phyloP scores from a whole-genome alignment of 2,797 vertebrate species.

The Buceros bicornis region DNA sequence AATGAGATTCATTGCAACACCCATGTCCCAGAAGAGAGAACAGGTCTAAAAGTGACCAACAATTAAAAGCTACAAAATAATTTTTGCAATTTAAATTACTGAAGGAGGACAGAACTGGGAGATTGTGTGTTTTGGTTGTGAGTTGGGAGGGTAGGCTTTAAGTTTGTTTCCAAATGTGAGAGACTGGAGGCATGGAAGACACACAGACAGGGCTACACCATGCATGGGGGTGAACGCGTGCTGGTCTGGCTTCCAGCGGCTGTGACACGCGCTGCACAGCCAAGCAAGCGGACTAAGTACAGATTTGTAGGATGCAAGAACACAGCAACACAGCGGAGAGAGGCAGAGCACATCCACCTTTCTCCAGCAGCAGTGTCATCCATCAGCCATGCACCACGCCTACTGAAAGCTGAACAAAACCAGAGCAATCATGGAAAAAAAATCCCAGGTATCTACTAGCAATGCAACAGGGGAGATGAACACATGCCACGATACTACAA shows the following conservation, averaged over 20 bases:
- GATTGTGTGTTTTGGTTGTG: not conserved
- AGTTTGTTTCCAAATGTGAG: not conserved
- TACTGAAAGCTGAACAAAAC: not conserved
- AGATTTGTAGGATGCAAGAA: not conserved
- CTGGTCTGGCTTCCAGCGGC: not conserved
- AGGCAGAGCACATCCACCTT: not conserved
- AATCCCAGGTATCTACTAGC: not conserved
- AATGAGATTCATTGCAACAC: slow-evolving; percentile 58
- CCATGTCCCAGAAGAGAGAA: slow-evolving; percentile 42
- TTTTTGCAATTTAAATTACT: slow-evolving; percentile 49
- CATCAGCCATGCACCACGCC: slow-evolving; percentile 9
- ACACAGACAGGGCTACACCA: not conserved
- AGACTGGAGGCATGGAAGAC: not conserved
- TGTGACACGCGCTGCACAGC: not conserved
- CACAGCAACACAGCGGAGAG: not conserved
- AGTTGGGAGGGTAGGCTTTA: not conserved
- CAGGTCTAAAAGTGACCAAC: slow-evolving; percentile 55
- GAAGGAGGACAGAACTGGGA: not conserved
- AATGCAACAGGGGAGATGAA: not conserved
- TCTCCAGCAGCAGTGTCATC: not conserved
- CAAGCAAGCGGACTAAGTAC: not conserved
- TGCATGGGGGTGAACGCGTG: not conserved
- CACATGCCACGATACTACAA: not conserved
- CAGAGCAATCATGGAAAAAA: rapidly evolving
- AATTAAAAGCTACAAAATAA: slow-evolving; percentile 56